Evolutionary conservation across 2,797 vertebrate species (phyloP).

Genomic region (Chelon labrosus): DNA sequence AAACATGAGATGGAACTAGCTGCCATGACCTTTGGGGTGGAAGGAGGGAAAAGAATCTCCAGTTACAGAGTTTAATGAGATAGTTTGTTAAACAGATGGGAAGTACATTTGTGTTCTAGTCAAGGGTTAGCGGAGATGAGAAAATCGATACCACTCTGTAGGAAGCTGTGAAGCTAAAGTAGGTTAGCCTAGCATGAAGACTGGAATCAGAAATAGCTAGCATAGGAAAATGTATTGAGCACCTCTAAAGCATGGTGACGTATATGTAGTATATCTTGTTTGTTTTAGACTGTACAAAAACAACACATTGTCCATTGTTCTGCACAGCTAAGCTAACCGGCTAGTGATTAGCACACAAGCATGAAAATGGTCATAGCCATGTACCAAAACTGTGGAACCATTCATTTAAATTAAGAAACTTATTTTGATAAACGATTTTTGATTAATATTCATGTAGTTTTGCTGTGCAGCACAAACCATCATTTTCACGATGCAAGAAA

Average conservation of each 20-base stretch:
- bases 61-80: conserved; percentile 52
- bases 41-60: conserved; percentile 54
- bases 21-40: conserved; percentile 42
- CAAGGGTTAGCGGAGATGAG: not conserved
- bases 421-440: too few species aligned
- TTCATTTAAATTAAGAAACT: too few species aligned
- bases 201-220: not conserved
- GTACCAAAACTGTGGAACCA: too few species aligned
- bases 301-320: too few species aligned
- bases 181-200: not conserved
- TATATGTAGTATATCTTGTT: too few species aligned
- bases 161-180: not conserved
- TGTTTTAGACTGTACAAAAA: too few species aligned
- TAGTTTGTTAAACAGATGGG: not conserved
- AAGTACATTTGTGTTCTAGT: conserved; percentile 2
- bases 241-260: not conserved
- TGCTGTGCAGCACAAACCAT: too few species aligned
- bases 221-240: not conserved
- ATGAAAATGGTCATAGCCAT: too few species aligned
- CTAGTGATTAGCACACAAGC: too few species aligned
- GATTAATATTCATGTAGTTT: too few species aligned
- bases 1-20: conserved; percentile 52
- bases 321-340: too few species aligned
- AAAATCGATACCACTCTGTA: not conserved
- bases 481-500: too few species aligned